These are phyloP conservation scores for Thyatira batis DNA, from an alignment of 2,888 invertebrate species.

Conservation along the genomic window DNA sequence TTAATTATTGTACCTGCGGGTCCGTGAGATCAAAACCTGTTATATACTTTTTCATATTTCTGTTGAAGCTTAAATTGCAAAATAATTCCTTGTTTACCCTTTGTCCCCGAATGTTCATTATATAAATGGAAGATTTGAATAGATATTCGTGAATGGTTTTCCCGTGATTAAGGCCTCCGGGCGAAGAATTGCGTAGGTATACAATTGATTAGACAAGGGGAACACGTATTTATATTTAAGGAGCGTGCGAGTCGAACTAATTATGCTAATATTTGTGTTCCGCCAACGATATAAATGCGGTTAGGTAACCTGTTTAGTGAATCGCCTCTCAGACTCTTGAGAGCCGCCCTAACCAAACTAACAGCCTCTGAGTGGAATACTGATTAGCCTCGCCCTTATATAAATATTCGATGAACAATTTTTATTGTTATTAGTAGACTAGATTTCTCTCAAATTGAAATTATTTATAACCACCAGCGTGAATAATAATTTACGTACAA, in stretches of 20 bases:
- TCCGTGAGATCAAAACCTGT: background rate
- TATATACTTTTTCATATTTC: too few relatives aligned
- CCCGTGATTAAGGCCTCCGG: slow-evolving; percentile 14
- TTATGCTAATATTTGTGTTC: slow-evolving; percentile 75
- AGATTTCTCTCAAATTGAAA: slow-evolving; percentile 25
- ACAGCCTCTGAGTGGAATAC: slow-evolving; percentile 67
- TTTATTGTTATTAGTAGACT: slow-evolving; percentile 54
- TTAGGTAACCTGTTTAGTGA: slow-evolving; percentile 77
- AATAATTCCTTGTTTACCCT: background rate
- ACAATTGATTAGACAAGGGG: slow-evolving; percentile 37
- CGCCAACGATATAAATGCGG: slow-evolving; percentile 70
- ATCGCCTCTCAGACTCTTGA: slow-evolving; percentile 67
- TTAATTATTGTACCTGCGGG: background rate
- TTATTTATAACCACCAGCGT: too few relatives aligned
- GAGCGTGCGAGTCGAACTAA: slow-evolving; percentile 59
- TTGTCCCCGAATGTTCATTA: background rate
- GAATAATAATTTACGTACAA: too few relatives aligned
- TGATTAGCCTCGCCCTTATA: slow-evolving; percentile 50
- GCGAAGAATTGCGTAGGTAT: slow-evolving; percentile 27
- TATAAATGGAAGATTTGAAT: background rate
- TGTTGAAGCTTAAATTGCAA: too few relatives aligned
- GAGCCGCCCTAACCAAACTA: slow-evolving; percentile 68
- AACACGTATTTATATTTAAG: slow-evolving; percentile 48
- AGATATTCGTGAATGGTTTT: background rate
- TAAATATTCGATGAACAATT: slow-evolving; percentile 64